phyloP scores from a whole-genome alignment of 2,797 vertebrate species.

The Schizopygopsis malacanthus region DNA sequence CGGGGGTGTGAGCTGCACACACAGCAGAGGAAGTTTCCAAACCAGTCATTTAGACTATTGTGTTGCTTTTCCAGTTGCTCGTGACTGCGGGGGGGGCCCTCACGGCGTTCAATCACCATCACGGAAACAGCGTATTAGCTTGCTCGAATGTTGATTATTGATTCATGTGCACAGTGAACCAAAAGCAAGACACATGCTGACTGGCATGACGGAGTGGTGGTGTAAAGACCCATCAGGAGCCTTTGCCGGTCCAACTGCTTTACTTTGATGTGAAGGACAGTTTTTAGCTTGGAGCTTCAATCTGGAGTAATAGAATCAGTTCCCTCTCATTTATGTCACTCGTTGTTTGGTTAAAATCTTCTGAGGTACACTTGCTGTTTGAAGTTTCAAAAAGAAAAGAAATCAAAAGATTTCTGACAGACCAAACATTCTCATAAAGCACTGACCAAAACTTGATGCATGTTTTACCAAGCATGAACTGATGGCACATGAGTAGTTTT shows the following conservation, averaged over 20 bases:
- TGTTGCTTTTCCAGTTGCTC: conserved; percentile 23
- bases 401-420: not conserved
- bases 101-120: not conserved
- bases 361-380: not conserved
- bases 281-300: not conserved
- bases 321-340: conserved; percentile 20
- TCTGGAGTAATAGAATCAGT: not conserved
- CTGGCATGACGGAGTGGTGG: not conserved
- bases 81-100: not conserved
- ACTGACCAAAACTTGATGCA: too few relatives aligned
- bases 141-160: conserved; percentile 8
- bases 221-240: not conserved
- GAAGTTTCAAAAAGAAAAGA: not conserved
- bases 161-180: conserved; percentile 6
- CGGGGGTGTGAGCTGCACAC: not conserved
- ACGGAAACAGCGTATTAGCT: not conserved
- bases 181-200: not conserved
- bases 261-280: not conserved
- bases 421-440: not conserved
- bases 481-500: too few relatives aligned
- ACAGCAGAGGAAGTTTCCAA: conserved; percentile 25
- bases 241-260: not conserved
- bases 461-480: too few relatives aligned
- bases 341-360: not conserved
- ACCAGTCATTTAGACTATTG: conserved; percentile 37